Evolutionary conservation across 2,888 invertebrate species (phyloP).

Genomic region (Pandemis heparana): DNA sequence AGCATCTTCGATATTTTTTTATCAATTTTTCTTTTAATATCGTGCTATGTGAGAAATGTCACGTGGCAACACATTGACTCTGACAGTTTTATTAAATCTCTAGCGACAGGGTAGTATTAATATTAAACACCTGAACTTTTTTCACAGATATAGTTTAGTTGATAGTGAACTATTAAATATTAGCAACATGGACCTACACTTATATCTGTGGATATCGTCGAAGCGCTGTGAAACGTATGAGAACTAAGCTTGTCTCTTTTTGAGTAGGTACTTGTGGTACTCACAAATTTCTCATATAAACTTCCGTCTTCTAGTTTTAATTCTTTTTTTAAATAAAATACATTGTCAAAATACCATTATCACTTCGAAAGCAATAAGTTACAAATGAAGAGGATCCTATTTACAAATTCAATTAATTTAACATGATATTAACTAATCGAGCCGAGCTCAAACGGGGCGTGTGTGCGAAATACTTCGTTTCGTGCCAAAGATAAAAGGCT

Average conservation of each 20-base stretch:
- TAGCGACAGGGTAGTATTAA: constrained; percentile 45
- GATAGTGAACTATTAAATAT: no score
- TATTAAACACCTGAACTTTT: constrained; percentile 1
- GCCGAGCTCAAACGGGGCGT: constrained; percentile 47
- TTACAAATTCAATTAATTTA: constrained; percentile 14
- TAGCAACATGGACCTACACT: no score
- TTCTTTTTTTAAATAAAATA: background rate
- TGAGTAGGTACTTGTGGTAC: no score
- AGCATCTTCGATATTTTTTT: constrained; percentile 56
- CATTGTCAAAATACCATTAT: background rate
- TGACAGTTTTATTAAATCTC: constrained; percentile 68
- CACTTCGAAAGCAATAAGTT: background rate
- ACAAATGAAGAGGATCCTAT: background rate
- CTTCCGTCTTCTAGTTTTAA: no score
- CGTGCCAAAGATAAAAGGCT: constrained; percentile 53
- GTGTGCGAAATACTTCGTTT: constrained; percentile 58
- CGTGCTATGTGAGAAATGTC: constrained; percentile 52
- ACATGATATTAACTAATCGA: constrained; percentile 46
- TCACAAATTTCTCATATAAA: no score
- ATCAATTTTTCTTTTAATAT: constrained; percentile 45
- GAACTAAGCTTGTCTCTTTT: no score
- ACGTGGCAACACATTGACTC: constrained; percentile 62
- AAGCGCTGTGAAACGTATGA: no score
- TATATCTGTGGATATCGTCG: no score
- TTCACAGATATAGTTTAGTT: background rate